Evolutionary conservation across 2,888 invertebrate genomes (phyloP), one percentile per base, ranked within the genome.

Genomic region (Empis stercorea): DNA sequence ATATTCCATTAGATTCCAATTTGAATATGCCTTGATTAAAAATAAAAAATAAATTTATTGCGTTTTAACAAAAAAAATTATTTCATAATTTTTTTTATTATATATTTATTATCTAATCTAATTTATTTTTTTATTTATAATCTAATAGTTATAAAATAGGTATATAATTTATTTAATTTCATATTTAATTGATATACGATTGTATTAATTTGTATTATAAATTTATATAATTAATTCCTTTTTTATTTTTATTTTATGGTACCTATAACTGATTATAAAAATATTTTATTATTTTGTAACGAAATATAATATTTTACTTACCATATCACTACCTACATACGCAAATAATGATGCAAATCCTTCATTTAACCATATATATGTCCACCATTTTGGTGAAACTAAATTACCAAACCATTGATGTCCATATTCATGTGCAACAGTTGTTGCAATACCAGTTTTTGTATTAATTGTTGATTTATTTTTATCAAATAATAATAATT

Each of bases 371-470:
- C 84, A 86, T 1, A 80, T 72, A 54, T 74, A 78, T 0, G 75
- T 73, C 86, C 86, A 86, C 71, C 81, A 84, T 16, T 72, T 62
- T 0, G 80, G 76, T 2, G 81, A 76, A 2, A 87, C 80, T 54
- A 80, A 73, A 60, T 86, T 80, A 0, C 87, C 87, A 59, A 86
- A 87, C 86, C 87, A 87, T 75, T 80, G 81, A 60, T 91, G 89
- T 0, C 71, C 67, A 50, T 76, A 75, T 57, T 78, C 78, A 57
- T 78, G 78, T 10, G 73, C 69, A 45, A 77, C 71, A 46, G 74
- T 72, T 5, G 72, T 71, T 3, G 73, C 76, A 37, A 78, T 72
- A 55, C 70, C 61, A 1, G 62, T 62, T 52, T 65, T 59, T 0
- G 62, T 62, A 30, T 49, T 57, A 1, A 55, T 52, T 3, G 65